Base-by-base conservation (phyloP, 2,888 invertebrate genomes). In the Ochropacha duplaris region DNA sequence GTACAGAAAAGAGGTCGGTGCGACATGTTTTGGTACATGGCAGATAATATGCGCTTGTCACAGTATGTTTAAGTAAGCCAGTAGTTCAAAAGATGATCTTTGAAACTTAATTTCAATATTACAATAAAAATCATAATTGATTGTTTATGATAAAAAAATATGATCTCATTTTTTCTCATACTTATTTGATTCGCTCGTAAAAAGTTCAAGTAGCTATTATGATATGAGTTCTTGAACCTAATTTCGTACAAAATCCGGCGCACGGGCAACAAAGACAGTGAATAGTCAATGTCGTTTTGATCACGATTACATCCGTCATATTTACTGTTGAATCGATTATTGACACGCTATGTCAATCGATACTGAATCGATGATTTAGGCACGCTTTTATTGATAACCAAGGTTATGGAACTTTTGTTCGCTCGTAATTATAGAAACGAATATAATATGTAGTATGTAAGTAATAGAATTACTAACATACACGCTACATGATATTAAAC, bases 231-330 rank as follows among this genome's bases (percentile, higher is more conserved):
- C 86, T 89, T 89, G 87, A 86, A 86, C 86, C 80, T 78, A 86
- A 86, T 84, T 84, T 84, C 76, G 74, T 68, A 74, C 65, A 77
- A n/a, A 85, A 90, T 89, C 86, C 89, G 86, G 88, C 81, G 82
- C 89, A 81, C 73, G 76, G 66, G 74, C 70, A 77, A 77, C 79
- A 83, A 79, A 88, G 84, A 88, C 85, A 89, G 84, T 84, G 76
- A 76, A 64, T 62, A 61, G 69, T 54, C 92, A 90, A 90, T 91
- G 90, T 76, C 90, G 73, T 79, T 78, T 74, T 58, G 54, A 78
- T 83, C 91, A 91, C 92, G 92, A 89, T 70, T 71, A 73, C 74
- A 84, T 83, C 83, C 79, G 81, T 83, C 81, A 79, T 79, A 73
- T 81, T 83, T 76, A 74, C 70, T 67, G 76, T 69, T 74, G 76